Evolutionary conservation across 2,797 vertebrate genomes (phyloP).

Genomic region (Aselliscus stoliczkanus): DNA sequence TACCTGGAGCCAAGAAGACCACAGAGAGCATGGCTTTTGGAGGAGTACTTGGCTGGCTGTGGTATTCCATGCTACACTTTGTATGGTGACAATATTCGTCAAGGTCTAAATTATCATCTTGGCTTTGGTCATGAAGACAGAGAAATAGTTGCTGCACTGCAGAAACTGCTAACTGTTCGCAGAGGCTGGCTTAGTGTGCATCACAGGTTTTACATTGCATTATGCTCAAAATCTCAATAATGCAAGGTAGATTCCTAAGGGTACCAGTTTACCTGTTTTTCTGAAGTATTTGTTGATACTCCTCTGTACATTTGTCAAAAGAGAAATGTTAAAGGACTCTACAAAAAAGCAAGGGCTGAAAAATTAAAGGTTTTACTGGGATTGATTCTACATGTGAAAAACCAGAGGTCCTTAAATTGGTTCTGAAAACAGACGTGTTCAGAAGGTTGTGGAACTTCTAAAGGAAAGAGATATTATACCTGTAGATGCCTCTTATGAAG

Average conservation of each 20-base stretch:
- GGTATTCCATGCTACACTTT: conserved; percentile 97
- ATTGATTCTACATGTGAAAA: conserved; percentile 96
- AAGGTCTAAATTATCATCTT: conserved; percentile 97
- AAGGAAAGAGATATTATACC: conserved; percentile 97
- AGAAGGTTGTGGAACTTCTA: conserved; percentile 94
- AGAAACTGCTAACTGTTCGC: conserved; percentile 97
- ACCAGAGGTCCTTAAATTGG: conserved; percentile 92
- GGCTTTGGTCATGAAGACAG: conserved; percentile 96
- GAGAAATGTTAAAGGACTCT: conserved; percentile 94
- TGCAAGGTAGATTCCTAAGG: conserved; percentile 92
- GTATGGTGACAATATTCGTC: conserved; percentile 98
- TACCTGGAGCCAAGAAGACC: conserved; percentile 97
- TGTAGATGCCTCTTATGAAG: conserved; percentile 89
- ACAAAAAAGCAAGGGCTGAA: conserved; percentile 93
- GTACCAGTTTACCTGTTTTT: conserved; percentile 92
- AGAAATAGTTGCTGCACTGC: conserved; percentile 96
- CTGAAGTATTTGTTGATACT: conserved; percentile 96
- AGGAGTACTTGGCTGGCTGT: conserved; percentile 96
- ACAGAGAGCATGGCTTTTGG: conserved; percentile 97
- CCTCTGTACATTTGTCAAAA: conserved; percentile 94
- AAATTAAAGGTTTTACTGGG: conserved; percentile 96
- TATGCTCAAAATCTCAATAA: conserved; percentile 94
- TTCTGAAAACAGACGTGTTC: conserved; percentile 95
- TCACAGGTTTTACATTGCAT: conserved; percentile 97
- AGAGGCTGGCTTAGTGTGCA: conserved; percentile 96